A percentile compares a stretch with the other conserved stretches of the same genome.
Conservation (phyloP, 2,113 vertebrate species). For the Penelope pileata region DNA sequence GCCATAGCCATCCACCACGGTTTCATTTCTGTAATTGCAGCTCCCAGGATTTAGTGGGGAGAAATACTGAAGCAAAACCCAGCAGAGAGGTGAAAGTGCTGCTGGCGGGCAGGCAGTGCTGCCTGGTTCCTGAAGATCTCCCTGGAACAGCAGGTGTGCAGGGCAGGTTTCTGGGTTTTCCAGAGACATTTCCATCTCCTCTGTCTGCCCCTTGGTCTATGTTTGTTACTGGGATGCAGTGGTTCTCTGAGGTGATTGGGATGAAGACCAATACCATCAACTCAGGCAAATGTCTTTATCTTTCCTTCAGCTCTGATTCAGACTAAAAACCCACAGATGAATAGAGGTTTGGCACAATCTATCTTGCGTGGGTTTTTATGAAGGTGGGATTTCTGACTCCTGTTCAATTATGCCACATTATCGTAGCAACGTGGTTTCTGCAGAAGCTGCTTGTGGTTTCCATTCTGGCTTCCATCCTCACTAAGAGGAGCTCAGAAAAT, state of each 20-base stretch:
- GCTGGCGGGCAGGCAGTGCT: neutral
- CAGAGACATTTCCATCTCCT: neutral
- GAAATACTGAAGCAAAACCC: neutral
- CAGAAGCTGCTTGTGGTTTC: neutral
- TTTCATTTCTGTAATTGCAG: neutral
- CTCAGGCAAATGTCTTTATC: neutral
- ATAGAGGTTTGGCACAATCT: neutral
- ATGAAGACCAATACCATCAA: fast-evolving
- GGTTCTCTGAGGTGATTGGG: fast-evolving
- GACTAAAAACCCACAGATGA: neutral
- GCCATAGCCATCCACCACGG: neutral
- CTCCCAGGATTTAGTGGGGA: neutral
- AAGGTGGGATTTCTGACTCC: neutral
- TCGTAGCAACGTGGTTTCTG: neutral
- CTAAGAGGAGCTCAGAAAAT: neutral
- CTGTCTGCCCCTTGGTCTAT: neutral
- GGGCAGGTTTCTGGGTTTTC: neutral
- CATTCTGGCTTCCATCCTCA: neutral
- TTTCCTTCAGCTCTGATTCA: neutral
- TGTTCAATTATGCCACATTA: neutral
- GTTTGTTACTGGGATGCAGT: neutral
- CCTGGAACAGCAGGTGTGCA: neutral
- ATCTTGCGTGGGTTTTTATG: neutral
- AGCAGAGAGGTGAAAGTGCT: neutral
- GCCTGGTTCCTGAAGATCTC: neutral